These are phyloP conservation scores for Tachina lurida DNA, from an alignment of 2,888 invertebrate genomes.

Conservation along the genomic window DNA sequence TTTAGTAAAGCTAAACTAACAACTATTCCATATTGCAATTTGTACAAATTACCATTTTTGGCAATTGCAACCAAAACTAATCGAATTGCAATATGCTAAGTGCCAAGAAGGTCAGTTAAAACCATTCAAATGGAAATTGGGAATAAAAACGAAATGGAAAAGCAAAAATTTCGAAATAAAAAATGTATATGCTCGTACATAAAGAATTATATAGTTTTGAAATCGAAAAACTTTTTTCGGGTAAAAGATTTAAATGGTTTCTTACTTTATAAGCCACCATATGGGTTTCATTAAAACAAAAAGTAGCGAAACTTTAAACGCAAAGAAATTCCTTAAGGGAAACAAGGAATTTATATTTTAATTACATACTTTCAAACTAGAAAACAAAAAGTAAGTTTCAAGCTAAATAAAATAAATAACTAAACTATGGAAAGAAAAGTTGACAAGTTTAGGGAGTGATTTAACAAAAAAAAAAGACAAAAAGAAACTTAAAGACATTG, in stretches of 20 bases:
- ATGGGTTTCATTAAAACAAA: slow-evolving; percentile 23
- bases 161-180: neutral
- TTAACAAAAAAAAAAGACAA: neutral
- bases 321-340: slow-evolving; percentile 65
- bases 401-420: slow-evolving; percentile 2
- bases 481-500: neutral
- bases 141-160: slow-evolving; percentile 57
- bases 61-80: slow-evolving; percentile 74
- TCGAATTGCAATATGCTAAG: slow-evolving; percentile 73
- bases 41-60: slow-evolving; percentile 81
- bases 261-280: slow-evolving; percentile 45
- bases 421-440: neutral
- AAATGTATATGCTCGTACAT: neutral
- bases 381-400: neutral
- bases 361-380: slow-evolving; percentile 59
- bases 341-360: slow-evolving; percentile 69
- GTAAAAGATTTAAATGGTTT: slow-evolving; percentile 55
- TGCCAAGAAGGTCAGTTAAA: slow-evolving; percentile 72
- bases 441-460: slow-evolving; percentile 29
- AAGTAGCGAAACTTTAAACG: slow-evolving; percentile 40
- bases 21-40: slow-evolving; percentile 77
- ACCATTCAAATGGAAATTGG: slow-evolving; percentile 71
- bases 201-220: slow-evolving; percentile 9
- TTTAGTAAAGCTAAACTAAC: slow-evolving; percentile 58
- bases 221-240: neutral